Conservation (phyloP, 2,797 vertebrate genomes). For the Falco novaeseelandiae region DNA sequence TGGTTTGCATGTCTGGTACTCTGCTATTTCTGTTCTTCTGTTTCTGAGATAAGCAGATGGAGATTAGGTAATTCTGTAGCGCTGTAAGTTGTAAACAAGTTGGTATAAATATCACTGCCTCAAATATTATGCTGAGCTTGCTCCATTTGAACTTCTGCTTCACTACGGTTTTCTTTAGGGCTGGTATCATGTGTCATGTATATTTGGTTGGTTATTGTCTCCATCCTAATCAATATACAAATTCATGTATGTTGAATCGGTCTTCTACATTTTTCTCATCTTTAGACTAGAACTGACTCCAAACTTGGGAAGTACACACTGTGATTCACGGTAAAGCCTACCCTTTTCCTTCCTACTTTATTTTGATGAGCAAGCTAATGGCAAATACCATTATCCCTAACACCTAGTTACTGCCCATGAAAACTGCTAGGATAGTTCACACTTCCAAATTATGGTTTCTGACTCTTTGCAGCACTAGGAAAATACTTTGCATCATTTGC, state of each 20-base stretch:
- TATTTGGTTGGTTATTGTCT: neutral
- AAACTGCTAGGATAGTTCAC: neutral
- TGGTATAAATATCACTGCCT: slow-evolving; percentile 23
- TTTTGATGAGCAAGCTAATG: neutral
- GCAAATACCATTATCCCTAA: neutral
- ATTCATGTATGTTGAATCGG: neutral
- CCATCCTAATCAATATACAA: neutral
- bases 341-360: neutral
- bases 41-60: slow-evolving; percentile 41
- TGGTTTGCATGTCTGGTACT: slow-evolving; percentile 1
- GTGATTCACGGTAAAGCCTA: neutral
- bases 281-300: neutral
- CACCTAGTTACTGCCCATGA: neutral
- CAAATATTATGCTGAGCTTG: slow-evolving; percentile 8
- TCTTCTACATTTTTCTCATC: neutral
- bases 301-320: neutral
- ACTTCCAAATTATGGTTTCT: neutral
- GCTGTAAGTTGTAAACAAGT: neutral
- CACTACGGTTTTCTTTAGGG: neutral
- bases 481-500: neutral
- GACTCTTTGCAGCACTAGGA: neutral
- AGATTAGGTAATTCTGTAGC: slow-evolving; percentile 25
- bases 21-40: slow-evolving; percentile 21
- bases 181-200: neutral
- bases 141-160: slow-evolving; percentile 8